Evolutionary conservation across 2,113 vertebrate species (phyloP).

Genomic region (Scytalopus superciliaris): DNA sequence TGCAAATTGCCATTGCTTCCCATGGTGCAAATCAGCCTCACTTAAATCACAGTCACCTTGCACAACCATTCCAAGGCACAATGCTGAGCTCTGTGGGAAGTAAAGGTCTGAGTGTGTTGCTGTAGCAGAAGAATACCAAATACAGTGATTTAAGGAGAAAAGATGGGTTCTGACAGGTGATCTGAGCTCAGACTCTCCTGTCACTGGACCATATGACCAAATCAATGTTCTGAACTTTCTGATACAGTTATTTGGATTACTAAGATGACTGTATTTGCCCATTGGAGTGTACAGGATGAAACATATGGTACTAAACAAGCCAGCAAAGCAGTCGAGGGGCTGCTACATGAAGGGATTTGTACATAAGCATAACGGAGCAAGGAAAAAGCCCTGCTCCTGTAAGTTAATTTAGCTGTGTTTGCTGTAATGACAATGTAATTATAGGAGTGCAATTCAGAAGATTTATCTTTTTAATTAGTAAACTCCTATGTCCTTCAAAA

Average conservation of each 20-base stretch:
- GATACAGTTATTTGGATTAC: neutral
- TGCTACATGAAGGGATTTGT: conserved; percentile 24
- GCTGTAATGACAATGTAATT: conserved; percentile 33
- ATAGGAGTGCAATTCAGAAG: conserved; percentile 34
- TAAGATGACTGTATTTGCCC: conserved; percentile 23
- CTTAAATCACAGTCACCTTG: neutral
- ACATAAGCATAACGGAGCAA: neutral
- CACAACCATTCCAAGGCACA: neutral
- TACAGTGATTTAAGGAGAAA: neutral
- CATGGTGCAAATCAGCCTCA: neutral
- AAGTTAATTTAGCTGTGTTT: conserved; percentile 7
- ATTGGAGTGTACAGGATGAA: neutral
- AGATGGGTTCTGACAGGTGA: conserved; percentile 9
- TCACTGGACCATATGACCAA: conserved; percentile 18
- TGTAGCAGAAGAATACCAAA: neutral
- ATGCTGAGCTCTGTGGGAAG: neutral
- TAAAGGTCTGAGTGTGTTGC: neutral
- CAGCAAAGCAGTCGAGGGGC: conserved; percentile 3
- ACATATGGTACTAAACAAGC: conserved; percentile 39
- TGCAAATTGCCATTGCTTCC: neutral
- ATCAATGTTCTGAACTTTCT: conserved; percentile 3
- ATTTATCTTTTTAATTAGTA: conserved; percentile 66
- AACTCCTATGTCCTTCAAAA: conserved; percentile 55
- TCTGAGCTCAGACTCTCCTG: neutral
- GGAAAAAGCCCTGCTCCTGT: conserved; percentile 18